Base-by-base conservation (phyloP, 2,797 vertebrate genomes). In the Morelia viridis region DNA sequence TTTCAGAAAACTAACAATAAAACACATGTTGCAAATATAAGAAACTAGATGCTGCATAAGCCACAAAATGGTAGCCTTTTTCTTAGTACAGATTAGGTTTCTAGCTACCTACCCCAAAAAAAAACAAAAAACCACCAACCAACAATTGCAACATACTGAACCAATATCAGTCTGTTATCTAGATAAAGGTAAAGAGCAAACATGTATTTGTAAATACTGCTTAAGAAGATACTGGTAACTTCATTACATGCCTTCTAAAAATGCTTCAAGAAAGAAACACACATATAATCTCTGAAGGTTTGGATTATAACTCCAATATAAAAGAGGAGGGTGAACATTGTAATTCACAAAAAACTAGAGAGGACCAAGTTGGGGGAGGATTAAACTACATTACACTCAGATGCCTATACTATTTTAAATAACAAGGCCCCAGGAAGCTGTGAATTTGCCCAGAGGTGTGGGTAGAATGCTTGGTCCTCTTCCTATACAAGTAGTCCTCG, bases 21-120 rank as follows among this genome's bases (percentile, higher is more conserved):
- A 89, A 95, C 94, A 5, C 57, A 94, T 87, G 85, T n/a, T 93
- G 85, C 0, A 95, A 88, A 9, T 89, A 56, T 13, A 64, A 91
- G 9, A 46, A 94, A 89, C 1, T 50, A 19, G 26, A 13, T 53
- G 93, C 92, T 94, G 64, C 88, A 57, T 13, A 0, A 60, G n/a
- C 6, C 76, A 26, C 3, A 68, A 56, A 60, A 68, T 60, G 1
- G 90, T 19, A 0, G 93, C 1, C 28, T 93, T 87, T 93, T 60
- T 92, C 80, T n/a, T 50, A 61, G 41, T 92, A 89, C 83, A 94
- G 60, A 62, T 61, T 53, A 46, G 41, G 26, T 26, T 92, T 94
- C 85, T 35, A 76, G 24, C 91, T 93, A 86, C 62, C 61, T 64
- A 93, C 12, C 17, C 88, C 87, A 89, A 19, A 1, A 90, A 9